phyloP scores from a whole-genome alignment of 2,888 invertebrate species.

The Sclerodermus sp. region DNA sequence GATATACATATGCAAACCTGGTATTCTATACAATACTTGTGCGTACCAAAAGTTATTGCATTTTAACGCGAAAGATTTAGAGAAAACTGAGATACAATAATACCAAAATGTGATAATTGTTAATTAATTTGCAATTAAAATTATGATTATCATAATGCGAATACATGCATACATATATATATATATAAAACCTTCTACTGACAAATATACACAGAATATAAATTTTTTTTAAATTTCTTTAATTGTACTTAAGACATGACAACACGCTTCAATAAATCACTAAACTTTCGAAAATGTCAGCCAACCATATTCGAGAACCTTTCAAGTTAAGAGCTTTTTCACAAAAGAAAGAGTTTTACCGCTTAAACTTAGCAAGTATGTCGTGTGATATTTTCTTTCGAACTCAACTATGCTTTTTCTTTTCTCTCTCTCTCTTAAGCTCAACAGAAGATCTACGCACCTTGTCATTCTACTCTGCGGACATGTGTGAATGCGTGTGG shows the following conservation, averaged over 20 bases:
- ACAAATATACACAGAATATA: background rate
- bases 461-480: slow-evolving; percentile 32
- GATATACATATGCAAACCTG: background rate
- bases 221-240: slow-evolving; percentile 24
- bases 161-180: too few relatives aligned
- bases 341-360: slow-evolving; percentile 27
- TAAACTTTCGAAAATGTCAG: slow-evolving; percentile 47
- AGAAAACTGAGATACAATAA: background rate
- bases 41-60: background rate
- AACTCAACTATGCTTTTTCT: slow-evolving; percentile 6
- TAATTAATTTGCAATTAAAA: background rate
- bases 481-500: too few relatives aligned
- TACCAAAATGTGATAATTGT: background rate
- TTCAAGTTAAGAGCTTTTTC: slow-evolving; percentile 32
- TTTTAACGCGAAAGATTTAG: background rate
- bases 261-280: slow-evolving; percentile 51
- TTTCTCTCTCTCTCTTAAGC: slow-evolving; percentile 20
- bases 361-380: too few relatives aligned
- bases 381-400: slow-evolving; percentile 10
- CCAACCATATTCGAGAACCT: slow-evolving; percentile 39
- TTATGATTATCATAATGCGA: too few relatives aligned
- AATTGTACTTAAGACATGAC: slow-evolving; percentile 49
- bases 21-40: background rate
- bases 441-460: slow-evolving; percentile 34
- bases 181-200: background rate